These are phyloP conservation scores for Perccottus glenii DNA, from an alignment of 2,113 vertebrate species.

Conservation along the genomic window DNA sequence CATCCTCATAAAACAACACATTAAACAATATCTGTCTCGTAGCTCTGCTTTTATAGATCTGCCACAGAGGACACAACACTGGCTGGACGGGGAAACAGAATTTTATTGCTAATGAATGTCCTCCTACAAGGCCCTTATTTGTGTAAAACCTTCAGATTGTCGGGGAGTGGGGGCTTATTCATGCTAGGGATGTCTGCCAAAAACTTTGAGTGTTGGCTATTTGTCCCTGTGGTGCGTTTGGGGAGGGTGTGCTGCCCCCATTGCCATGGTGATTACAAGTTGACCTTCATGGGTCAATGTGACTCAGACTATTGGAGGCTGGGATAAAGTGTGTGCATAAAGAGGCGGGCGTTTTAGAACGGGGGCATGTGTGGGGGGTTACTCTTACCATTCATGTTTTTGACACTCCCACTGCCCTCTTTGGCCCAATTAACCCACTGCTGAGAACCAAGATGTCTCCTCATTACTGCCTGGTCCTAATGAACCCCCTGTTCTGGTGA, in stretches of 20 bases:
- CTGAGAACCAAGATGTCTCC: constrained; percentile 66
- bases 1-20: constrained; percentile 38
- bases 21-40: constrained; percentile 19
- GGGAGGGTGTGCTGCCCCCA: constrained; percentile 48
- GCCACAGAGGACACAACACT: constrained; percentile 14
- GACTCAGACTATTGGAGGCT: constrained; percentile 60
- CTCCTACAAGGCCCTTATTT: constrained; percentile 44
- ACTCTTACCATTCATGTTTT: constrained; percentile 48
- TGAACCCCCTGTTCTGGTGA: constrained; percentile 55
- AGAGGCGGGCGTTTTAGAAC: neutral
- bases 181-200: constrained; percentile 54
- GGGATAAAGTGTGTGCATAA: constrained; percentile 36
- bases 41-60: constrained; percentile 34
- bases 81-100: constrained; percentile 11
- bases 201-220: constrained; percentile 69
- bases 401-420: constrained; percentile 58
- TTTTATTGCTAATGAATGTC: constrained; percentile 55
- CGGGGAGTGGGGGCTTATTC: constrained; percentile 59
- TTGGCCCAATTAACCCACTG: constrained; percentile 72
- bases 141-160: constrained; percentile 61
- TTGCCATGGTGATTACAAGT: constrained; percentile 73
- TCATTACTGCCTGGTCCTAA: constrained; percentile 65
- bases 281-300: constrained; percentile 57
- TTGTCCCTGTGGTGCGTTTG: constrained; percentile 32
- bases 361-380: neutral